These are phyloP conservation scores for Datnioides undecimradiatus DNA, from an alignment of 2,113 vertebrate genomes.

Conservation along the genomic window DNA sequence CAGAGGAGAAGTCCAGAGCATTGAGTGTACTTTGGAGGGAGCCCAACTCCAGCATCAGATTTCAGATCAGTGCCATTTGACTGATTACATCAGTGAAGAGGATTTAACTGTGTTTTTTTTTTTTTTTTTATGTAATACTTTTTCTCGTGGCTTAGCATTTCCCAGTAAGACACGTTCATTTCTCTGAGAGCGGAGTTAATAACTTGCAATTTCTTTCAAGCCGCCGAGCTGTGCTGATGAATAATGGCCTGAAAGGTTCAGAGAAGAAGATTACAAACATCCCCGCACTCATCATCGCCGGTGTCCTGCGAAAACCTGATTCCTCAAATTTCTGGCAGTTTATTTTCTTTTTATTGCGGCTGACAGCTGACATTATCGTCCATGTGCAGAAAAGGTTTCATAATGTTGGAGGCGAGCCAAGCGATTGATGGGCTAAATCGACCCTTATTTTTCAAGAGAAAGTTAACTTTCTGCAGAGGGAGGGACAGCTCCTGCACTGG, in stretches of 20 bases:
- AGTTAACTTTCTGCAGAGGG: conserved; percentile 56
- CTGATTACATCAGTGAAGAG: conserved; percentile 68
- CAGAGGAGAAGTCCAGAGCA: conserved; percentile 62
- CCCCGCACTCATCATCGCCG: conserved; percentile 26
- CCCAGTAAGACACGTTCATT: conserved; percentile 60
- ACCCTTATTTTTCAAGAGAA: conserved; percentile 6
- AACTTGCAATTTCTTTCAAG: conserved; percentile 58
- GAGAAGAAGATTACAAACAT: conserved; percentile 62
- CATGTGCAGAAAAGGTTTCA: conserved; percentile 22
- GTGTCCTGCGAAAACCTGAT: conserved; percentile 32
- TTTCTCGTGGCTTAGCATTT: conserved; percentile 67
- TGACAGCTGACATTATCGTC: conserved; percentile 58
- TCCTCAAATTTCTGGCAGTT: conserved; percentile 30
- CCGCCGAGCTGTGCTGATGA: conserved; percentile 47
- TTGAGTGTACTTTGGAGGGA: conserved; percentile 62
- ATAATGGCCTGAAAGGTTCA: conserved; percentile 54
- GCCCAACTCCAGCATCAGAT: conserved; percentile 63
- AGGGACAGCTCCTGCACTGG: conserved; percentile 19
- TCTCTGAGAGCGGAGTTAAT: conserved; percentile 62
- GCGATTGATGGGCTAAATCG: conserved; percentile 52
- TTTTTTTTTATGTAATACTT: conserved; percentile 62
- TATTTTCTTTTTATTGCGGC: conserved; percentile 44
- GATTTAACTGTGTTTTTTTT: conserved; percentile 74
- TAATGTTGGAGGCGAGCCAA: conserved; percentile 31
- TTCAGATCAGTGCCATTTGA: conserved; percentile 65